Evolutionary conservation across 1,140 invertebrate species (phyloP), one percentile per base, ranked within the genome.

Genomic region (Drosophila kikkawai): DNA sequence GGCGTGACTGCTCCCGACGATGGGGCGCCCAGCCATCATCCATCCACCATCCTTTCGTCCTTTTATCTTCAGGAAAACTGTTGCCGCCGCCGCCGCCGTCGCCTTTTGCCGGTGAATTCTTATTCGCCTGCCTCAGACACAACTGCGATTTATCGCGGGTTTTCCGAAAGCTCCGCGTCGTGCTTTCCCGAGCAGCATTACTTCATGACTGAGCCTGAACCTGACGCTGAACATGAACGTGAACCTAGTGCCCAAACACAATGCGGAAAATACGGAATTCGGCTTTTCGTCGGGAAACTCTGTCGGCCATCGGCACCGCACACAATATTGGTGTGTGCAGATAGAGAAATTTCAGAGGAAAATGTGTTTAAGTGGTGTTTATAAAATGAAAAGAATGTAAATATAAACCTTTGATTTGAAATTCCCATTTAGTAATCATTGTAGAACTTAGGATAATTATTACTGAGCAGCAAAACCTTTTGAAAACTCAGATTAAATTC

Each of bases 171-270:
- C 63, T 55, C 37, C 53, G 56, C 51, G 57, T 56, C 75, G 75
- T 90, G 85, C 81, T 88, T 73, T 73, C 78, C 80, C 84, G 84
- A 88, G 73, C 84, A 81, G 84, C 84, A 78, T 79, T 88, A 84
- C 77, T 88, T 90, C 78, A 88, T 78, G 84, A 88, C 84, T 88
- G 59, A 88, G 73, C 36, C 61, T 56, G 69, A 75, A 64, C 45
- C 82, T 70, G 53, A 75, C 75, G 26, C 58, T 56, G 65, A 69
- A 64, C 42, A 75, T 70, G 57, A 48, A 67, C 42, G 67, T 67
- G 75, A 85, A 82, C 57, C 65, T 34, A 57, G 15, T 73, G 45
- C 82, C 61, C 82, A 82, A 85, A 87, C 80, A 88, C 83, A 87
- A 87, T 82, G 47, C 65, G 80, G 61, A 71, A 68, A 58, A 58